Evolutionary conservation across 2,113 vertebrate species (phyloP), one percentile per base, ranked within the genome.

Genomic region (Pandion haliaetus): DNA sequence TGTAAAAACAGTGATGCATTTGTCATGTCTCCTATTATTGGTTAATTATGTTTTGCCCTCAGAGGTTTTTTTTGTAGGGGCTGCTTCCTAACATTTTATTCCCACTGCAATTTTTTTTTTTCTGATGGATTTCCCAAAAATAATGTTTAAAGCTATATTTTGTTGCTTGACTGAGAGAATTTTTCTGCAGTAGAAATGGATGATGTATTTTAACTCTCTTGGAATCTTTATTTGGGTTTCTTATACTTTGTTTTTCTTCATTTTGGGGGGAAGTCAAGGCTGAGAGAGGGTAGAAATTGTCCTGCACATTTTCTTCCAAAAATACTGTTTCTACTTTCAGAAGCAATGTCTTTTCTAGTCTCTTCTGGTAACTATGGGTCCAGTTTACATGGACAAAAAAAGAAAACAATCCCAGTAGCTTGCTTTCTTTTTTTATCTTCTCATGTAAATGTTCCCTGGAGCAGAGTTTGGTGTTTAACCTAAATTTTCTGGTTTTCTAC

Each of bases 221-320:
- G 88, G 90, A 77, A 62, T 94, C 74, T 87, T 59, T 59, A 17
- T 88, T 45, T 90, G 55, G 3, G 0, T 19, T 84, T 88, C 94
- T 88, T 17, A 32, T 88, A 82, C 74, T 92, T 94, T 95, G 87
- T 91, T 96, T 95, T 90, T 83, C 74, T 95, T 96, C 28, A 80
- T 85, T 93, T 95, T 67, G 32, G 29, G 28, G 28, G 49, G 69
- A 95, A 67, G 45, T 70, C 80, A 38, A 55, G 81, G 40, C 72
- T 84, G 61, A 87, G 70, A 82, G 61, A 82, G 77, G 36, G 91
- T 67, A 94, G 69, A 87, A 95, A 58, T 47, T 88, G 81, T 79
- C 70, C 55, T 88, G 71, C 24, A 44, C 47, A 36, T 85, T 96
- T 94, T 93, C 40, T 92, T 94, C 88, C 55, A 90, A 94, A 96